Evolutionary conservation across 2,113 vertebrate genomes (phyloP), one percentile per base, ranked within the genome.

Genomic region (Drymodes brunneopygia): DNA sequence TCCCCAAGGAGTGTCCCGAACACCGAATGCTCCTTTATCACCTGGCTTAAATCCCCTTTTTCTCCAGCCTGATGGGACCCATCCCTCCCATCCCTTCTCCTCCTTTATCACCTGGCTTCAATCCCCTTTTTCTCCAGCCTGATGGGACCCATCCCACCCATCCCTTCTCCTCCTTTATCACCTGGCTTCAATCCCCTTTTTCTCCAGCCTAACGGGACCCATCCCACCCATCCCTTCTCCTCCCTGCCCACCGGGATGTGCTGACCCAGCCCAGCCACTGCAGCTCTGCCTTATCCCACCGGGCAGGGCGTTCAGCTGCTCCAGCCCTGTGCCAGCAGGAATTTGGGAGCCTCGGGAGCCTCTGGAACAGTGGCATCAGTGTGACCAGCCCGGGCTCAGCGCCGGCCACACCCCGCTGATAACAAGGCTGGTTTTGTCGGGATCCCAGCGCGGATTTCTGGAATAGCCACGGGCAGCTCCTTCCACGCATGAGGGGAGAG

Each of bases 341-440:
- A 81, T 67, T 31, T 15, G 60, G 66, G 75, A 87, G 31, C 56
- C 38, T 19, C 42, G 6, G 31, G 45, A 22, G 15, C 42, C 42
- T 44, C 42, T 44, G 42, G 42, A 47, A 90, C 92, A 95, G 75
- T 29, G 61, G 90, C 90, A 78, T 89, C 90, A 77, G 79, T 91
- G 94, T 92, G 86, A 57, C 22, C 22, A 0, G 82, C 85, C 21
- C 42, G 36, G 36, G 70, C 90, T 79, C 47, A 81, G 82, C 3
- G 15, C 80, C 31, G 8, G 17, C 3, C 0, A 0, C 74, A 78
- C 70, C 80, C 86, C 83, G 13, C 75, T 75, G 92, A 91, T 72
- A 94, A 92, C 92, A 92, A 91, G 92, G 92, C 58, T 28, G 81
- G 56, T 53, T 92, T 88, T 95, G 95, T 94, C n/a, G 36, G 71